Evolutionary conservation across 2,888 invertebrate species (phyloP).

Genomic region (Julus scanicus): DNA sequence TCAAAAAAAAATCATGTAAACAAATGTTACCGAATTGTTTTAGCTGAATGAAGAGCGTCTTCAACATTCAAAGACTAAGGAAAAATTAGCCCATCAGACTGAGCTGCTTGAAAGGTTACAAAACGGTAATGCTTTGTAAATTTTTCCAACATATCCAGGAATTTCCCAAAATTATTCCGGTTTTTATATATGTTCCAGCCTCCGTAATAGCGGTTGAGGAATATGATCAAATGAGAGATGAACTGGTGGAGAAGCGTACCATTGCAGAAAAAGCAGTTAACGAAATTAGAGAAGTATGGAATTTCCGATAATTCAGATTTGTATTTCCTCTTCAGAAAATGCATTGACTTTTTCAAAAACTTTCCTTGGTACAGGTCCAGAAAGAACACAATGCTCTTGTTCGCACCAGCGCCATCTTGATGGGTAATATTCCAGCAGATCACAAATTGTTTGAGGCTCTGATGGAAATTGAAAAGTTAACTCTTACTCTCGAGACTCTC

Average conservation of each 20-base stretch:
- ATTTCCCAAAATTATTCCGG: not conserved
- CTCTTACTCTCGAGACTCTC: not conserved
- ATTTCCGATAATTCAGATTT: not conserved
- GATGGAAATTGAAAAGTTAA: slow-evolving; percentile 51
- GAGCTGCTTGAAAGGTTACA: slow-evolving; percentile 23
- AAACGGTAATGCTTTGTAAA: slow-evolving; percentile 32
- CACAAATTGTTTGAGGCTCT: slow-evolving; percentile 48
- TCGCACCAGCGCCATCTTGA: slow-evolving; percentile 52
- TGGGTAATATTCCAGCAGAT: slow-evolving; percentile 17
- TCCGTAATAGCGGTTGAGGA: slow-evolving; percentile 54
- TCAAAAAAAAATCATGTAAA: not conserved
- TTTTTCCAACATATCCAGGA: not conserved
- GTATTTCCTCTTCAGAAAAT: not conserved
- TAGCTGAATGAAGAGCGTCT: slow-evolving; percentile 44
- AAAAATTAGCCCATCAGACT: slow-evolving; percentile 36
- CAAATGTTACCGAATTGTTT: slow-evolving; percentile 30
- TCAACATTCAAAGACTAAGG: slow-evolving; percentile 40
- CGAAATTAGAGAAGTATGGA: not conserved
- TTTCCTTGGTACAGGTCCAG: not conserved
- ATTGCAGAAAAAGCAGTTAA: slow-evolving; percentile 44
- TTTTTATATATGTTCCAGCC: slow-evolving; percentile 3
- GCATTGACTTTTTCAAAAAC: not conserved
- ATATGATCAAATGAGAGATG: slow-evolving; percentile 27
- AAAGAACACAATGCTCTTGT: slow-evolving; percentile 48
- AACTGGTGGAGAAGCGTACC: slow-evolving; percentile 50